A percentile compares a stretch with the other conserved stretches of the same genome.
Conservation (phyloP, 2,888 invertebrate species). For the Glaucopsyche alexis region DNA sequence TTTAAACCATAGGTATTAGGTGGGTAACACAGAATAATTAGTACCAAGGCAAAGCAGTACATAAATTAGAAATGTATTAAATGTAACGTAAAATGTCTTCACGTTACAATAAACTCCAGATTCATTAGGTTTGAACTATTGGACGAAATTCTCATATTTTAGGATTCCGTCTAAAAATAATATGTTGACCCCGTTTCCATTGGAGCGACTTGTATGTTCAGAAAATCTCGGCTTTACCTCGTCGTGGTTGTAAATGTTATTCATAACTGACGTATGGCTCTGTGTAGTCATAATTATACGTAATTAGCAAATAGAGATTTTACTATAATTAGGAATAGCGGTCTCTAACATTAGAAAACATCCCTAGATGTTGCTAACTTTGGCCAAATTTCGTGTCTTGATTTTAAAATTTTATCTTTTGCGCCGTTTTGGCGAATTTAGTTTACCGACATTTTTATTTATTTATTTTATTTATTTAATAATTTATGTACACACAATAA, state of each 20-base stretch:
- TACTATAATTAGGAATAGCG: not conserved
- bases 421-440: not conserved
- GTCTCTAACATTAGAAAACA: not conserved
- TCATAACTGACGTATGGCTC: not conserved
- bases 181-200: slow-evolving; percentile 26
- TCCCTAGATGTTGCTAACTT: not conserved
- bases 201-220: slow-evolving; percentile 25
- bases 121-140: slow-evolving; percentile 27
- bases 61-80: slow-evolving; percentile 8
- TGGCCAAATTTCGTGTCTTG: not conserved
- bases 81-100: slow-evolving; percentile 27
- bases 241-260: not conserved
- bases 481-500: too few relatives aligned
- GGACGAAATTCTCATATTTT: slow-evolving; percentile 28
- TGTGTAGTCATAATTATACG: not conserved
- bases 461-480: too few relatives aligned
- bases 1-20: too few relatives aligned
- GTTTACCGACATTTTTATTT: not conserved
- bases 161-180: slow-evolving; percentile 29
- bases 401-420: too few relatives aligned
- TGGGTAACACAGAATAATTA: not conserved
- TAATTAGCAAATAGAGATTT: not conserved
- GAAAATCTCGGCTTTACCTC: slow-evolving; percentile 8
- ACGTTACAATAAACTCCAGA: slow-evolving; percentile 10
- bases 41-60: not conserved